Evolutionary conservation across 2,888 invertebrate species (phyloP).

Genomic region (Myathropa florea): DNA sequence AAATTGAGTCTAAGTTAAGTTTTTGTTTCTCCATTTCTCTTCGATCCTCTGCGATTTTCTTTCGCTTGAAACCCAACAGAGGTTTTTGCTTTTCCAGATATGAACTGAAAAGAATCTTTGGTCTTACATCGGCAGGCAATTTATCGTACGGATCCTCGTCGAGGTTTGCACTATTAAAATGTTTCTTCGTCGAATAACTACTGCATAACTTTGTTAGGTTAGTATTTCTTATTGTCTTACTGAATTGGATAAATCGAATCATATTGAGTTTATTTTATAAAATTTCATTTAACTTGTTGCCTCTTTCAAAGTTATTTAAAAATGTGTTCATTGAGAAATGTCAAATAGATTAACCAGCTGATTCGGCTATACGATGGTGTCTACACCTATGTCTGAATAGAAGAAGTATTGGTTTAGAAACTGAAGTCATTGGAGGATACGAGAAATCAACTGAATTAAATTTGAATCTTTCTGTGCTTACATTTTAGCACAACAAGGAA

Average conservation of each 20-base stretch:
- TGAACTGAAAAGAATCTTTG: constrained; percentile 76
- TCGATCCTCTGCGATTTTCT: constrained; percentile 54
- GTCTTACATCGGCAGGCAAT: constrained; percentile 41
- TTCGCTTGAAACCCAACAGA: constrained; percentile 69
- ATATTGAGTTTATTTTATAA: constrained; percentile 13
- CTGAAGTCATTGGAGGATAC: too few species aligned
- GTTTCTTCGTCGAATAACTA: constrained; percentile 15
- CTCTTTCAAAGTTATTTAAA: background rate
- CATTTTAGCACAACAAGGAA: too few species aligned
- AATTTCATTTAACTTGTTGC: background rate
- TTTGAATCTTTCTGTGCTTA: too few species aligned
- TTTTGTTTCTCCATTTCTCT: constrained; percentile 52
- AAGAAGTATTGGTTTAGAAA: too few species aligned
- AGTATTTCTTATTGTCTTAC: background rate
- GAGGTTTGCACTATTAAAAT: background rate
- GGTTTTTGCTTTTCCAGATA: constrained; percentile 77
- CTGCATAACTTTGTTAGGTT: background rate
- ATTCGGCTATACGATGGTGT: background rate
- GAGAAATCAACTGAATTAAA: too few species aligned
- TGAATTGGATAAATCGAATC: constrained; percentile 30
- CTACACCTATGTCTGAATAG: background rate
- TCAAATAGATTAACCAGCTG: constrained; percentile 21
- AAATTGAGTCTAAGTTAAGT: constrained; percentile 74
- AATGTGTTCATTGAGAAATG: constrained; percentile 6
- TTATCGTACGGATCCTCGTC: constrained; percentile 56